Percentiles rank a stretch among this genome's conserved stretches.
Evolutionary conservation across 1,140 invertebrate genomes (phyloP).

Genomic region (Zaprionus tsacasi): DNA sequence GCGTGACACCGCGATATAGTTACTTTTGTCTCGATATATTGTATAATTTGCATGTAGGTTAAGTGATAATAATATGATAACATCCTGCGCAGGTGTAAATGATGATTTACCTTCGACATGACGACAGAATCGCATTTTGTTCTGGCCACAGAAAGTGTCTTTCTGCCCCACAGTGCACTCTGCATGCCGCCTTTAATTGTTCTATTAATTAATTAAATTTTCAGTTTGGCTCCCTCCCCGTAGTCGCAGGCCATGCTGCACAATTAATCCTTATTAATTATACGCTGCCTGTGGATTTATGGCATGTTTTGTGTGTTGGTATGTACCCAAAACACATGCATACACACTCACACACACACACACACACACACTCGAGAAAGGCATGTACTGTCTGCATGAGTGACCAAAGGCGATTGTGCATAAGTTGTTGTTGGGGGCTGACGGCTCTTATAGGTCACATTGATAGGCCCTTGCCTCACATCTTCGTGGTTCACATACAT

Average conservation of each 20-base stretch:
- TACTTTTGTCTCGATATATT: too few species aligned
- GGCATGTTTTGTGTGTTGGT: slow-evolving; percentile 77
- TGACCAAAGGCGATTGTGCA: slow-evolving; percentile 59
- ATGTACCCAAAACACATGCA: slow-evolving; percentile 61
- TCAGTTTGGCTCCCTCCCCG: slow-evolving; percentile 55
- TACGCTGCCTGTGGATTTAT: slow-evolving; percentile 76
- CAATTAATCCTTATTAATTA: slow-evolving; percentile 81
- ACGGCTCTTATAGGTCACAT: slow-evolving; percentile 34
- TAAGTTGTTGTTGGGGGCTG: slow-evolving; percentile 37
- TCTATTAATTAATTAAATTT: slow-evolving; percentile 82
- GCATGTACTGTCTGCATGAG: slow-evolving; percentile 25
- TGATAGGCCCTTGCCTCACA: slow-evolving; percentile 38
- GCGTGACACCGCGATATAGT: too few species aligned
- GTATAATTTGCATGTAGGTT: too few species aligned
- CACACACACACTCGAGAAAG: background rate
- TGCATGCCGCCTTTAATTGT: slow-evolving; percentile 64
- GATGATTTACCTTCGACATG: too few species aligned
- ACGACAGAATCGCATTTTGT: too few species aligned
- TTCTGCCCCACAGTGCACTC: background rate
- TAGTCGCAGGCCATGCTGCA: slow-evolving; percentile 69
- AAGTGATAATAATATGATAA: too few species aligned
- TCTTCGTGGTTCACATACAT: background rate
- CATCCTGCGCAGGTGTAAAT: too few species aligned
- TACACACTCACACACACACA: slow-evolving; percentile 32
- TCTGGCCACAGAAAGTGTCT: too few species aligned